Evolutionary conservation across 2,888 invertebrate genomes (phyloP), one percentile per base, ranked within the genome.

Genomic region (Harpalus rufipes): DNA sequence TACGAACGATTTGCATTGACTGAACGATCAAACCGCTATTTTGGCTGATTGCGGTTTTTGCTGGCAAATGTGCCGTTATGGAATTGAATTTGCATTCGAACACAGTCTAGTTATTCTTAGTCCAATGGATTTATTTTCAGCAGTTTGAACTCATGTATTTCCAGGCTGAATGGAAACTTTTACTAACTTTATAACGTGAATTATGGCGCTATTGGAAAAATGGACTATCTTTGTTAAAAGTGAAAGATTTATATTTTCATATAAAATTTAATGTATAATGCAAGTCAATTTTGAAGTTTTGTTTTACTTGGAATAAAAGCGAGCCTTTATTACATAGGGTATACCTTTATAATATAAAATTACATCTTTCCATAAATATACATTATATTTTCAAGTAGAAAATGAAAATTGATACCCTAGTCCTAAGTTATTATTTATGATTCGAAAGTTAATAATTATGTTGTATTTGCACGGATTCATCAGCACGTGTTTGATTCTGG

Each of bases 21-120:
- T 14, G n/a, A 16, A 0, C 79, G 79, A 79, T 58, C 61, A 79
- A 79, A 61, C 59, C 14, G 61, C 12, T 8, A n/a, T 25, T 78
- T 78, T 18, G 32, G 18, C n/a, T 14, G 59, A 10, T 51, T 32
- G 32, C 10, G 58, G 25, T 25, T 32, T 21, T 25, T 4, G 21
- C n/a, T 25, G 56, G 12, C 39, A 41, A 21, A 32, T 59, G 39
- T 39, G 18, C 18, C 41, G 39, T 79, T 79, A 58, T 59, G 25
- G 41, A 16, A 79, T 79, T 58, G 59, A 61, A 79, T 58, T 79
- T 79, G 16, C 79, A 79, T 61, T 61, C 61, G 39, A 61, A 79
- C 25, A 59, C 18, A 25, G 59, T 79, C 61, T 74, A 74, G 72
- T 74, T 74, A 74, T 74, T 74, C 44, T 51, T 74, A 44, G 44